Evolutionary conservation across 92 coral and sea anemone species (phyloP), one percentile per base, ranked within the genome.

Genomic region (Heteractis magnifica): DNA sequence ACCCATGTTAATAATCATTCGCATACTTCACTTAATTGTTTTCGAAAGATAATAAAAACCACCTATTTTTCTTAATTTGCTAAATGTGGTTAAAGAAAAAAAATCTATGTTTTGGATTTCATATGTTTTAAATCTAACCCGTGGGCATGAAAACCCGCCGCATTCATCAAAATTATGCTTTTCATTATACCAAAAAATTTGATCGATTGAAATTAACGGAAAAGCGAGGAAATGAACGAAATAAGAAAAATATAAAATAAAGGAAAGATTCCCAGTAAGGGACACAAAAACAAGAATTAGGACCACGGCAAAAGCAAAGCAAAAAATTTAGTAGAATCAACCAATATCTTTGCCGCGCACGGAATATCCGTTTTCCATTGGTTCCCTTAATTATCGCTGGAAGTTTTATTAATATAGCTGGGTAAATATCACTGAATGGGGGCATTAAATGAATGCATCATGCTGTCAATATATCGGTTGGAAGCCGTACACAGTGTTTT

Each of bases 41-140:
- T 68, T 68, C 26, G 49, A 68, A 68, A 68, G 73, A 68, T 68
- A 20, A 68, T 68, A 26, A 26, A 68, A 68, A 10, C 73, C 73
- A 68, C 9, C 44, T 41, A 8, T 21, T 68, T 68, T 26, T 3
- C 49, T 68, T 68, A 68, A 68, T 68, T 68, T 68, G 13, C 73
- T 20, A 68, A 68, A 68, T 21, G 8, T 21, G 15, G 41, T 64
- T 26, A 26, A 26, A 26, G 15, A 26, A 68, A 68, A 68, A 5
- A 58, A 18, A 5, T 16, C 8, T 18, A 64, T 9, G 8, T 20
- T 68, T 8, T 68, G 14, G 18, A 26, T 23, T 26, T 68, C 23
- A 20, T 68, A 5, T 10, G 5, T 10, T 34, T 34, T 34, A 34
- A 34, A 34, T 12, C 58, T 12, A 53, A 53, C 10, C 13, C 13